Evolutionary conservation across 2,888 invertebrate genomes (phyloP), one percentile per base, ranked within the genome.

Genomic region (Seira sanloemensis): DNA sequence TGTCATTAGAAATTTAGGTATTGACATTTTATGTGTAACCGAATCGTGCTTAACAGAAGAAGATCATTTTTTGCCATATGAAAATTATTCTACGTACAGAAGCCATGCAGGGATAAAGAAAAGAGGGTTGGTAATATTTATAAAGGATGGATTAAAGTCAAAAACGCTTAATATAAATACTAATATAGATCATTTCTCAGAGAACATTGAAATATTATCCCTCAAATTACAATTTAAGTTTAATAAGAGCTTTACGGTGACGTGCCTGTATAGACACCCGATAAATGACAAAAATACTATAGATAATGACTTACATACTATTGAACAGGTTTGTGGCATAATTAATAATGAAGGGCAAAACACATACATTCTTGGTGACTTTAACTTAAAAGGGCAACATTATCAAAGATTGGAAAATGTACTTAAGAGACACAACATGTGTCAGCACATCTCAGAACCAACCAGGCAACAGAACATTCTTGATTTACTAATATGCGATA

Each of bases 211-310:
- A 21, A 4, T 25, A 1, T 4, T 76, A 2, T 27, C 65, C 1
- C 2, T 76, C 0, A 66, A 76, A 21, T 19, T 1, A 7, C 76
- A 76, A 46, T 1, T 65, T 12, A 23, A 21, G 1, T 66, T 19
- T 19, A 66, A 76, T 37, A 76, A 76, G 37, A 37, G 37, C 24
- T 62, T 66, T 21, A 19, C 23, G 1, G 23, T 76, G 2, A 1
- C 37, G 2, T 66, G 66, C 18, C 2, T 76, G 21, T 76, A 76
- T 37, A 26, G 76, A 37, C 76, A 76, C n/a, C 76, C 76, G 27
- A n/a, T 27, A 0, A 71, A 71, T 18, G 12, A 58, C 5, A 78
- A 65, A 21, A 5, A 5, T 4, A 66, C 72, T n/a, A 16, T 78
- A 9, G 4, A 24, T 19, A 0, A 12, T 26, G 78, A 76, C 24